phyloP scores from a whole-genome alignment of 2,888 invertebrate genomes.

The Caenorhabditis auriculariae region DNA sequence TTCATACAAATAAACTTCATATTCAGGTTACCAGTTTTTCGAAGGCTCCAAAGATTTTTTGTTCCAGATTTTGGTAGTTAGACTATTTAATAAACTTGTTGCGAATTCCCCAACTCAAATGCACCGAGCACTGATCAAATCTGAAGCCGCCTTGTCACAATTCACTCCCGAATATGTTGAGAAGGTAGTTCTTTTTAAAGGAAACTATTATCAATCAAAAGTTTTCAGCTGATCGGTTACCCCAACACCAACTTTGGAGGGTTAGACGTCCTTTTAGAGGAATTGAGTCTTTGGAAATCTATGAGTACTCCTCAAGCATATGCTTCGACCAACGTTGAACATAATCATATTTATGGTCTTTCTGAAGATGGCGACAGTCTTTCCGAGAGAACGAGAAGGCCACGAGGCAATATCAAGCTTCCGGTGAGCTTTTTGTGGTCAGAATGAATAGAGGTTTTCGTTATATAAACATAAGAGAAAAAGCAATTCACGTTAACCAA shows the following conservation, averaged over 20 bases:
- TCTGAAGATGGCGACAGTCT: conserved; percentile 26
- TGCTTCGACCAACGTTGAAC: conserved; percentile 19
- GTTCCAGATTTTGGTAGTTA: conserved; percentile 53
- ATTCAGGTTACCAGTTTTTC: conserved; percentile 44
- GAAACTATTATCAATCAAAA: background rate
- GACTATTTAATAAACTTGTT: conserved; percentile 57
- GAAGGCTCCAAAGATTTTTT: background rate
- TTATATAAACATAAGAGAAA: too few species aligned
- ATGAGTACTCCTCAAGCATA: conserved; percentile 23
- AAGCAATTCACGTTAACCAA: too few species aligned
- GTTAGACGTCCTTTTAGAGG: conserved; percentile 41
- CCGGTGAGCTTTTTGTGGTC: conserved; percentile 4
- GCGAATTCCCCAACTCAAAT: conserved; percentile 45
- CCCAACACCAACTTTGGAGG: conserved; percentile 40
- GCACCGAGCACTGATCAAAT: conserved; percentile 46
- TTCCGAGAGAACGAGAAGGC: conserved; percentile 23
- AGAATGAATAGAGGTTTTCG: too few species aligned
- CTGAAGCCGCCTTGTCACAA: conserved; percentile 52
- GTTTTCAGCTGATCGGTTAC: conserved; percentile 42
- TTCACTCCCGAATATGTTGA: conserved; percentile 52
- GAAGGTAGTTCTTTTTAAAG: conserved; percentile 30
- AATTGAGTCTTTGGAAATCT: conserved; percentile 43
- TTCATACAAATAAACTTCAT: conserved; percentile 57
- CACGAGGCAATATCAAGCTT: conserved; percentile 13
- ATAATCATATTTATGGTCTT: conserved; percentile 36